Conservation (phyloP, 2,888 invertebrate species). For the Agrilus cyanescens region DNA sequence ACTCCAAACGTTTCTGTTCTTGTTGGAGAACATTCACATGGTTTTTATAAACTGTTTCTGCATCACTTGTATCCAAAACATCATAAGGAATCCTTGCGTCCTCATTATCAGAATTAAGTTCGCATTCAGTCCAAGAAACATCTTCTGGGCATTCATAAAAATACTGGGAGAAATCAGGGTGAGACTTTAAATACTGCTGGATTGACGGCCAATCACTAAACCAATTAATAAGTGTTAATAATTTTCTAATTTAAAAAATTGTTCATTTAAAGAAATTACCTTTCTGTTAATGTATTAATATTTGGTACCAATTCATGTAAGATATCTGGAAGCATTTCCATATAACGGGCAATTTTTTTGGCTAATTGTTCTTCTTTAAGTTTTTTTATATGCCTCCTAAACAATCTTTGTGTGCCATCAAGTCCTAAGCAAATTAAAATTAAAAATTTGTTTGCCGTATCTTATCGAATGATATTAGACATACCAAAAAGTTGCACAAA, state of each 20-base stretch:
- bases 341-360: constrained; percentile 62
- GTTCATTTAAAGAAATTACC: constrained; percentile 30
- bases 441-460: neutral
- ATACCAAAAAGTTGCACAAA: constrained; percentile 84
- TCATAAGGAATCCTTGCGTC: constrained; percentile 84
- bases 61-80: constrained; percentile 80
- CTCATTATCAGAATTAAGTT: constrained; percentile 49
- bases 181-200: constrained; percentile 72
- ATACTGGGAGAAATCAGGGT: constrained; percentile 88
- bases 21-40: constrained; percentile 84
- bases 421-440: constrained; percentile 14
- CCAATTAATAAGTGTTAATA: constrained; percentile 21
- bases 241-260: constrained; percentile 6
- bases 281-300: constrained; percentile 51
- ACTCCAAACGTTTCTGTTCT: constrained; percentile 87
- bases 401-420: constrained; percentile 55
- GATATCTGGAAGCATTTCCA: constrained; percentile 65
- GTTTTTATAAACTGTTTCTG: constrained; percentile 84
- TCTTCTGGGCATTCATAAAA: constrained; percentile 77
- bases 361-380: constrained; percentile 71
- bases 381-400: constrained; percentile 66
- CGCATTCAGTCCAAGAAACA: constrained; percentile 65
- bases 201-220: constrained; percentile 80
- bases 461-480: constrained; percentile 1
- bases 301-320: constrained; percentile 70